Evolutionary conservation across 2,113 vertebrate species (phyloP), one percentile per base, ranked within the genome.

Genomic region (Lipophrys pholis): DNA sequence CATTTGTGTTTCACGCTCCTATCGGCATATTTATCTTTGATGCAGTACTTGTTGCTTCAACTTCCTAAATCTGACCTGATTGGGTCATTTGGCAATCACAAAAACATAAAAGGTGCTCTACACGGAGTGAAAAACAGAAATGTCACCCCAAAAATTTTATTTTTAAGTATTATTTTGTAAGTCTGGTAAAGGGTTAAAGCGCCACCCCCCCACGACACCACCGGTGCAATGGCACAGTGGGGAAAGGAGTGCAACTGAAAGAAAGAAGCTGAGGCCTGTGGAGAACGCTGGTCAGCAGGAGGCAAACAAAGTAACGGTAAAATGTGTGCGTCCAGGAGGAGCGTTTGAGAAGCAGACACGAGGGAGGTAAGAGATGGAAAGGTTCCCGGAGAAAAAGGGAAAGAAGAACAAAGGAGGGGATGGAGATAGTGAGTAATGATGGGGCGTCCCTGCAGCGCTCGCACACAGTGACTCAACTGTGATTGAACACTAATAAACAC

Each of bases 281-380:
- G 68, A 59, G 53, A 55, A 35, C 45, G 54, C 42, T 0, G 58
- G 76, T 30, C 76, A 72, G 62, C 58, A 62, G 73, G 73, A 56
- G 54, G 77, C 54, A 71, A 62, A 49, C 11, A 8, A 55, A 30
- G 43, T 60, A 52, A 15, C 10, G 8, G 15, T 15, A 16, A 11
- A 8, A 66, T 43, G 53, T 62, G 59, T 49, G 54, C 9, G 5
- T 12, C 41, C 11, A 30, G 74, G 62, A 48, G 21, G 36, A 36
- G 43, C 11, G 66, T 65, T 55, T 66, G 61, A 69, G 50, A 45
- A 21, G 58, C 49, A 52, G 60, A 58, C 11, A 1, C 40, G 7
- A 17, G 40, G 16, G 21, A 45, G 52, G 43, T 39, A 39, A 30
- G 55, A 63, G 16, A 65, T 65, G 54, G 71, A 79, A 56, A 60